These are phyloP conservation scores for Urosaurus nigricauda DNA, from an alignment of 2,797 vertebrate genomes.

Conservation along the genomic window DNA sequence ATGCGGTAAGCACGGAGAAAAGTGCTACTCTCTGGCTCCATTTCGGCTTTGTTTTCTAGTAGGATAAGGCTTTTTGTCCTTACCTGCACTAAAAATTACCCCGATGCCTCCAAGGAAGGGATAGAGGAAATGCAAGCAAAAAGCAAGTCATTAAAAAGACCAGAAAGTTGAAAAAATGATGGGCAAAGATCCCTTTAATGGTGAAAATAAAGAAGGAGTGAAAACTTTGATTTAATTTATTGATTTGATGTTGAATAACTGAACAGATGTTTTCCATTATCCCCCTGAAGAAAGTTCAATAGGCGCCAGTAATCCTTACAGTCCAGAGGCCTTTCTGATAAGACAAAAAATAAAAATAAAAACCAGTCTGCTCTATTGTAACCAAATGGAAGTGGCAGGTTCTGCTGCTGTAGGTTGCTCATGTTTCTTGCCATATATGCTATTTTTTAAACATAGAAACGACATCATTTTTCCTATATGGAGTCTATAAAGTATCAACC, in stretches of 20 bases:
- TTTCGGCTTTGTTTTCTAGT: too few relatives aligned
- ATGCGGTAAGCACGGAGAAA: too few relatives aligned
- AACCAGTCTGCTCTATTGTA: constrained; percentile 67
- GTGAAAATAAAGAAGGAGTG: constrained; percentile 70
- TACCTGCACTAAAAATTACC: not conserved
- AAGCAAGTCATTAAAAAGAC: constrained; percentile 74
- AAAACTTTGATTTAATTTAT: constrained; percentile 78
- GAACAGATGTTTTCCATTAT: constrained; percentile 81
- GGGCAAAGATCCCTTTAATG: constrained; percentile 69
- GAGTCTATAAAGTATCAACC: constrained; percentile 42
- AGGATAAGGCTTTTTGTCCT: too few relatives aligned
- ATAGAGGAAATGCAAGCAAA: constrained; percentile 46
- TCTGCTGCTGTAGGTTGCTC: constrained; percentile 55
- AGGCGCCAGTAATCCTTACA: constrained; percentile 77
- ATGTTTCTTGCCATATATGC: constrained; percentile 34
- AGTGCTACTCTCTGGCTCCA: too few relatives aligned
- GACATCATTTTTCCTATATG: constrained; percentile 50
- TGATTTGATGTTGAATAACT: constrained; percentile 78
- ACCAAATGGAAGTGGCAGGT: constrained; percentile 69
- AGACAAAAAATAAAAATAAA: constrained; percentile 63
- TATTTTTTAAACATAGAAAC: constrained; percentile 51
- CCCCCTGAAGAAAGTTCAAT: constrained; percentile 77
- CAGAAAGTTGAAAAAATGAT: constrained; percentile 59
- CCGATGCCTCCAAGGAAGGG: not conserved
- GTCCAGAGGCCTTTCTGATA: constrained; percentile 79